Conservation (phyloP, 2,113 vertebrate species). For the Felis chaus region DNA sequence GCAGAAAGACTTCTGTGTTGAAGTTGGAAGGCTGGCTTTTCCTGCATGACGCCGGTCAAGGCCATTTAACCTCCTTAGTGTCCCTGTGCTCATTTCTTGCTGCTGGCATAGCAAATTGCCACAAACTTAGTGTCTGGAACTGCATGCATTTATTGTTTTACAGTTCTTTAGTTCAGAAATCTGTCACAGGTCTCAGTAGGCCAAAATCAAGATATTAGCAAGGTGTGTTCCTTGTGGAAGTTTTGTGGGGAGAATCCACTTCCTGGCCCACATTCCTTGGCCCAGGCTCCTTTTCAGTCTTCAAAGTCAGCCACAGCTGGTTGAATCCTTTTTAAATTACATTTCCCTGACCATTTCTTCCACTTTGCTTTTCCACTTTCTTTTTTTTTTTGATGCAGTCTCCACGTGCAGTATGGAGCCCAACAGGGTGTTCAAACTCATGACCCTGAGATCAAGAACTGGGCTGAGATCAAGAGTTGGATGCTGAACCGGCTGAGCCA, state of each 20-base stretch:
- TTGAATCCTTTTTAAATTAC: rapidly evolving
- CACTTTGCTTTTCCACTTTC: background rate
- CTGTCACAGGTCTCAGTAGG: background rate
- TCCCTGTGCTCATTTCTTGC: background rate
- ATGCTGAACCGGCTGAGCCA: too few relatives aligned
- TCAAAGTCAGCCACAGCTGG: background rate
- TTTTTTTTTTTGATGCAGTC: too few relatives aligned
- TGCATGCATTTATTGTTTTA: too few relatives aligned
- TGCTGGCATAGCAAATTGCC: background rate
- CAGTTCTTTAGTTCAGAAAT: background rate
- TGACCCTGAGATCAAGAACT: too few relatives aligned
- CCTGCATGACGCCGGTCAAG: too few relatives aligned
- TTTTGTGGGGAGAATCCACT: background rate
- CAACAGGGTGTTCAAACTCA: too few relatives aligned
- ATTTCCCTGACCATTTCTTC: rapidly evolving
- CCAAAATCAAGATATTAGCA: background rate
- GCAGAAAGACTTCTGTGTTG: background rate
- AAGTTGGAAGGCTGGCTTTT: background rate
- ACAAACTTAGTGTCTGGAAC: background rate
- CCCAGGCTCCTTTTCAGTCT: rapidly evolving
- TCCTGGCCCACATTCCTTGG: background rate
- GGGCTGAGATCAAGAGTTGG: too few relatives aligned
- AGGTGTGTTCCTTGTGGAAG: background rate
- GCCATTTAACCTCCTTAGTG: background rate
- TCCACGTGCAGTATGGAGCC: too few relatives aligned